Conservation (phyloP, 2,113 vertebrate genomes). For the Petrocephalus zakoni region DNA sequence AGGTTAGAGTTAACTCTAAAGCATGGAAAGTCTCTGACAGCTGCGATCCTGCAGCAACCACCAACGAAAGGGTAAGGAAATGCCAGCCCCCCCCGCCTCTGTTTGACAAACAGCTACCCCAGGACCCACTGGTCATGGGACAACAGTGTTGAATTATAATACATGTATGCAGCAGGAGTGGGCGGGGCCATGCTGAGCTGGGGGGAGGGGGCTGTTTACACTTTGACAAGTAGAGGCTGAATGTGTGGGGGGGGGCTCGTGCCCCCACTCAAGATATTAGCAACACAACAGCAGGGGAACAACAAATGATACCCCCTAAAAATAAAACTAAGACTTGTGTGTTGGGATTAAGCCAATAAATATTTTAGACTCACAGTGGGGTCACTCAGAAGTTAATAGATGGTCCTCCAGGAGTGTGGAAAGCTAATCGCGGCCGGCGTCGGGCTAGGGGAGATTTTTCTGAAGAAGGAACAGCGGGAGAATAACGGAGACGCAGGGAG, state of each 20-base stretch:
- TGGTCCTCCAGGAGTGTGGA: background rate
- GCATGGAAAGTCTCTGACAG: conserved; percentile 3
- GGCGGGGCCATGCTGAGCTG: background rate
- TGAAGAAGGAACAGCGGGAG: background rate
- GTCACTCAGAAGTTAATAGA: background rate
- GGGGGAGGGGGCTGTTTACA: conserved; percentile 5
- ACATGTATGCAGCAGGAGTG: conserved; percentile 7
- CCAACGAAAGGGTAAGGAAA: conserved; percentile 24
- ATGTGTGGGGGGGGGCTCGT: conserved; percentile 23
- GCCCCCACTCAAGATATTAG: background rate
- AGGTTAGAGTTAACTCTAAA: background rate
- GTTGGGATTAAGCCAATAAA: background rate
- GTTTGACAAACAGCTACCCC: conserved; percentile 31
- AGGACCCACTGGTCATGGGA: conserved; percentile 21
- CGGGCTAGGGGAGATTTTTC: background rate
- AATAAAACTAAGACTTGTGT: background rate
- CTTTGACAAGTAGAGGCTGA: conserved; percentile 22
- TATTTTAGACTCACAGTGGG: background rate
- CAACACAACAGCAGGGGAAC: background rate
- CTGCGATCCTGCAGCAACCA: conserved; percentile 17
- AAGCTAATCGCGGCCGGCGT: background rate
- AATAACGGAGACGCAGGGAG: background rate
- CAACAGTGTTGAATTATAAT: conserved; percentile 24
- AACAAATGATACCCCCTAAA: background rate
- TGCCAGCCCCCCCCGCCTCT: conserved; percentile 1